Evolutionary conservation across 2,888 invertebrate genomes (phyloP), one percentile per base, ranked within the genome.

Genomic region (Unio delphinus): DNA sequence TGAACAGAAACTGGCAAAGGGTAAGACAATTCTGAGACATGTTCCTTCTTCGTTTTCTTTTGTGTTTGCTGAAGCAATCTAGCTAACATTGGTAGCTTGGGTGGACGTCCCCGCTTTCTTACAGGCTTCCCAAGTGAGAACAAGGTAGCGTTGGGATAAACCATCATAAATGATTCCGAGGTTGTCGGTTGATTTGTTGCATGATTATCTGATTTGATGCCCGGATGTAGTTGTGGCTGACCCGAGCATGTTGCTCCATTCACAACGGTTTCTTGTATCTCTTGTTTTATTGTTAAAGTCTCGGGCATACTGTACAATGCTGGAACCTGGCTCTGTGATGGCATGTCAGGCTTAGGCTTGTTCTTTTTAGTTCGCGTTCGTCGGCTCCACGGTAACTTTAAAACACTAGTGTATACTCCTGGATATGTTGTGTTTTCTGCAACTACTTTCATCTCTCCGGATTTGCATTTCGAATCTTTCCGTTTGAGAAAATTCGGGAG

Each of bases 341-440:
- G 11, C n/a, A 18, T 23, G 69, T 30, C 5, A 26, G 4, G 45
- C 30, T 70, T 72, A 57, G 68, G 69, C 64, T 79, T 73, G 15
- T 78, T 69, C 55, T 84, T 86, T 23, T 81, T 80, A 34, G 81
- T 80, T 45, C 86, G 72, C n/a, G 84, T 80, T 58, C 86, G 72
- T 26, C 83, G 72, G 75, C 85, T 84, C 82, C 85, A 86, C 15
- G 86, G 85, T 15, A 86, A 77, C 69, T 86, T 86, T 60, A 86
- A 76, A 61, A 85, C 85, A 69, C 86, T 86, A 18, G 86, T 86
- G 72, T 86, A 86, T 8, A 86, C 85, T 1, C 86, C 86, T 6
- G 83, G 84, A 61, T 80, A 82, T 1, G 81, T 74, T 0, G 80
- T 84, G 65, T 83, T 86, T 61, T 86, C 86, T 1, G 83, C 82